Base-by-base conservation (phyloP, 2,113 vertebrate species). In the Grus americana region DNA sequence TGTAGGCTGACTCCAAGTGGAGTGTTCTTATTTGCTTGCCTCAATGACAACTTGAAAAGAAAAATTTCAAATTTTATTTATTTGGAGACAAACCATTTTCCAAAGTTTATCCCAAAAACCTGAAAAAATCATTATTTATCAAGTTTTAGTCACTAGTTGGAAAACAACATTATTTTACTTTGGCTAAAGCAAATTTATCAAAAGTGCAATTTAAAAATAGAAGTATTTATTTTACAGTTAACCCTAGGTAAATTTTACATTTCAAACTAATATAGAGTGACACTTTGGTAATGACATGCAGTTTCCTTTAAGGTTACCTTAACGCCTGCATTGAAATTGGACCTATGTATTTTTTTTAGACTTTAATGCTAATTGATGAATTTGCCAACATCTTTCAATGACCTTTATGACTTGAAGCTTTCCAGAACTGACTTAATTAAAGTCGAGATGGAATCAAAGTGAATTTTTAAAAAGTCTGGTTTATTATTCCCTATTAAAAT, bases 341-440 rank as follows among this genome's bases (percentile, higher is more conserved):
- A 65, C 36, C 21, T 87, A 11, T 34, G 15, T 46, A 15, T 44
- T 58, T 71, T 36, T 83, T 46, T 30, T 15, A 59, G 15, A 40
- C n/a, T 90, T 83, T 47, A 70, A 24, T 76, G 46, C 8, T 83
- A 82, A 54, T 54, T 82, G 59, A 76, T 66, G 54, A 73, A 68
- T 93, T 94, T 93, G 38, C 55, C 59, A 90, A 40, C 32, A 21
- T 88, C 54, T 90, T 93, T 52, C 80, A 79, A 15, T 93, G 86
- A 92, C 93, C 76, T 95, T 95, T 93, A 34, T 68, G 82, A 52
- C 85, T 66, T 54, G 54, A 91, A 92, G 75, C 49, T 47, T 85
- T 91, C 82, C 82, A 90, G 92, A 93, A 63, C 23, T 62, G 59
- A 86, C 80, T 95, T 94, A 93, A 95, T 96, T 90, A 94, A 95